A percentile compares a stretch with the other conserved stretches of the same genome.
phyloP scores from a whole-genome alignment of 2,113 vertebrate genomes.

The Eclectus roratus region DNA sequence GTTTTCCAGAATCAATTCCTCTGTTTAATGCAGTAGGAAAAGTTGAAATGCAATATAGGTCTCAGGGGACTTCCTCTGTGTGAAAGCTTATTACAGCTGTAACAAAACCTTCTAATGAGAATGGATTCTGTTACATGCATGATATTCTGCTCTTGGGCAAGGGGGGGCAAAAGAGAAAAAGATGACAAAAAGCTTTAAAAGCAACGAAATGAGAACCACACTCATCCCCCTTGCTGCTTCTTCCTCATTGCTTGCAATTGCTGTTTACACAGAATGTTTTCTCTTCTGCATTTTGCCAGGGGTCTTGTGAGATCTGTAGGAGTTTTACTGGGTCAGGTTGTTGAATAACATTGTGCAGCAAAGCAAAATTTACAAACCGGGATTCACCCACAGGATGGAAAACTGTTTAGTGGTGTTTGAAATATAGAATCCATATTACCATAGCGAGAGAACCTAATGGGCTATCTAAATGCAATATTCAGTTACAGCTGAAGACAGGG shows the following conservation, averaged over 20 bases:
- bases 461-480: background rate
- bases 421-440: conserved; percentile 22
- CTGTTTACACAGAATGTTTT: background rate
- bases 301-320: background rate
- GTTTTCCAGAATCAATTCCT: conserved; percentile 71
- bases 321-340: conserved; percentile 18
- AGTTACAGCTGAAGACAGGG: conserved; percentile 28
- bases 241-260: background rate
- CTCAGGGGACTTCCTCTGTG: conserved; percentile 65
- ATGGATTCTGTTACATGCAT: conserved; percentile 61
- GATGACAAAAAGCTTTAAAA: conserved; percentile 22
- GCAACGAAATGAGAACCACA: background rate
- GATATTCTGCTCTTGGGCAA: conserved; percentile 44
- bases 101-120: conserved; percentile 73
- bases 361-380: conserved; percentile 13
- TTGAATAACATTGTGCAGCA: background rate
- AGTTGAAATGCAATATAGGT: conserved; percentile 73
- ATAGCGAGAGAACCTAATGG: background rate
- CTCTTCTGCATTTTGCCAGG: background rate
- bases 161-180: background rate
- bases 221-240: background rate
- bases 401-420: conserved; percentile 23
- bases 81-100: conserved; percentile 75
- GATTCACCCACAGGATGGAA: background rate
- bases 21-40: conserved; percentile 70